Percentiles rank a stretch among this genome's conserved stretches.
Conservation (phyloP, 2,888 invertebrate species). For the Melieria crassipennis region DNA sequence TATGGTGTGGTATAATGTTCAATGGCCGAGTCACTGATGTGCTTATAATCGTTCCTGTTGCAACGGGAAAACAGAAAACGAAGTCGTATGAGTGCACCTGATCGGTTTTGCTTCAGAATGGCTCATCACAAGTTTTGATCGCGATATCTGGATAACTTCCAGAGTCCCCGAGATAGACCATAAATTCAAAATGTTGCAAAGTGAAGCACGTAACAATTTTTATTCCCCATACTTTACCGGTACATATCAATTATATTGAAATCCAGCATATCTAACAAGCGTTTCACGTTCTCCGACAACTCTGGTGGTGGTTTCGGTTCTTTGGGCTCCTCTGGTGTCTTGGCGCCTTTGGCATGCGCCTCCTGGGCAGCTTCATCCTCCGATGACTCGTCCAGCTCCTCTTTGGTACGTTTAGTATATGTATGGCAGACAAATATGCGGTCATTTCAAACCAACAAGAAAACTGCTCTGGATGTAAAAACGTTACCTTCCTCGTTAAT, state of each 20-base stretch:
- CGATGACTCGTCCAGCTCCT: slow-evolving; percentile 54
- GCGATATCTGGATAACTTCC: too few relatives aligned
- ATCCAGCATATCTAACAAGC: slow-evolving; percentile 60
- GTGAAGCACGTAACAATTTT: too few relatives aligned
- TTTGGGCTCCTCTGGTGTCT: slow-evolving; percentile 45
- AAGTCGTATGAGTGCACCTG: not conserved
- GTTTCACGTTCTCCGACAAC: slow-evolving; percentile 57
- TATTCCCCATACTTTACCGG: slow-evolving; percentile 48
- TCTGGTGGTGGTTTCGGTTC: slow-evolving; percentile 44
- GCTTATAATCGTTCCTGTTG: slow-evolving; percentile 61
- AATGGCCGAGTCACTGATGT: slow-evolving; percentile 53
- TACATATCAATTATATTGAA: slow-evolving; percentile 66
- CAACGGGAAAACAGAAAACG: not conserved
- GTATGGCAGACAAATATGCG: not conserved
- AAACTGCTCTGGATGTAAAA: too few relatives aligned
- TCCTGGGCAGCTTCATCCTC: slow-evolving; percentile 59
- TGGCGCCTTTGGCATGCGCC: slow-evolving; percentile 29
- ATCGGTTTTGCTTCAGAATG: too few relatives aligned
- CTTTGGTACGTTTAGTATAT: slow-evolving; percentile 41
- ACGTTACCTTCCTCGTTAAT: slow-evolving; percentile 56
- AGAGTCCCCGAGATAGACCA: too few relatives aligned
- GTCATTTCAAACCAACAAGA: too few relatives aligned
- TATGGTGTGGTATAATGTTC: slow-evolving; percentile 56
- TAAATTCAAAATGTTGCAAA: too few relatives aligned
- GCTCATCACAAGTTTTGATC: too few relatives aligned